Evolutionary conservation across 2,113 vertebrate species (phyloP).

Genomic region (Hydropotes inermis): DNA sequence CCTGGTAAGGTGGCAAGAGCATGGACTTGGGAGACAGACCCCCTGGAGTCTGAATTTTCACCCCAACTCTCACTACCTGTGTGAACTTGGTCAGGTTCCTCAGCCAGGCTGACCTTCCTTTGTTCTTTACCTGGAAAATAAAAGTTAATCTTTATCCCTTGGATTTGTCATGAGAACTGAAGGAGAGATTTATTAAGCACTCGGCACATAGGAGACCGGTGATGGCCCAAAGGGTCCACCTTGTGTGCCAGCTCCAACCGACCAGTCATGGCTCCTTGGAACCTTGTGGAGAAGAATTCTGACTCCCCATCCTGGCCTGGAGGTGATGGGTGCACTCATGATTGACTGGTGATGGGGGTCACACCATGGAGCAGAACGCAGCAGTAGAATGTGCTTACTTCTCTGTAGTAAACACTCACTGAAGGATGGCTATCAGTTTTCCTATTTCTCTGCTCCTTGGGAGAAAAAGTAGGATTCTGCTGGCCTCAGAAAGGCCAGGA

Average conservation of each 20-base stretch:
- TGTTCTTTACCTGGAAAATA: constrained; percentile 4
- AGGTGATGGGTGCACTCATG: neutral
- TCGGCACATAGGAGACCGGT: neutral
- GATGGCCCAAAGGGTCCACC: neutral
- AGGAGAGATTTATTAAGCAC: neutral
- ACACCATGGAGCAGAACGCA: neutral
- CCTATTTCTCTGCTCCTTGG: neutral
- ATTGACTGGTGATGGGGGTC: neutral
- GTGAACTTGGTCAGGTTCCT: neutral
- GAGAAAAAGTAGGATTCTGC: neutral
- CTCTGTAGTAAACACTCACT: neutral
- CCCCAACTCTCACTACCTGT: neutral
- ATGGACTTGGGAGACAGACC: neutral
- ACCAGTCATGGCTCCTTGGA: neutral
- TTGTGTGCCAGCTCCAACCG: neutral
- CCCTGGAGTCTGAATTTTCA: neutral
- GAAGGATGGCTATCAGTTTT: neutral
- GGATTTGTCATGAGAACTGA: neutral
- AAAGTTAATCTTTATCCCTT: neutral
- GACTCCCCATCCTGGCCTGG: neutral
- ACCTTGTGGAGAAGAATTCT: neutral
- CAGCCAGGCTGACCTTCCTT: neutral
- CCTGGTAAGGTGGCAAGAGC: neutral
- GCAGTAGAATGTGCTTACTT: neutral
- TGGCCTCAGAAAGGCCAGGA: neutral